Conservation (phyloP, 1,140 invertebrate genomes). For the Drosophila nannoptera region DNA sequence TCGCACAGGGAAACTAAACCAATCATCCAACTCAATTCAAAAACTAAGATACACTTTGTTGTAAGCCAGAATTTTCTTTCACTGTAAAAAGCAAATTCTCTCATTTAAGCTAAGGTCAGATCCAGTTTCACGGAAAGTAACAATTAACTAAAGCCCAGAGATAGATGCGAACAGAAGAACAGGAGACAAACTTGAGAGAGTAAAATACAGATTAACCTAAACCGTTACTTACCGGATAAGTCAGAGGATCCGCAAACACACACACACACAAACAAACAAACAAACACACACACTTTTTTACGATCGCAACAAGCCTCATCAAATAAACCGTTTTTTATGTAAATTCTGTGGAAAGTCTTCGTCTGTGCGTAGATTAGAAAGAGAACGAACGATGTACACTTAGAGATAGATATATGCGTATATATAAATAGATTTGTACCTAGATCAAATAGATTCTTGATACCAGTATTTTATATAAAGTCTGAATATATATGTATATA, state of each 20-base stretch:
- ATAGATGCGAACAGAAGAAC: background rate
- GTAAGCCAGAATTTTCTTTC: slow-evolving; percentile 39
- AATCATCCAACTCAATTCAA: slow-evolving; percentile 33
- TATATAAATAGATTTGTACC: background rate
- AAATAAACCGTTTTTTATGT: slow-evolving; percentile 35
- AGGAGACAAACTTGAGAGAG: background rate
- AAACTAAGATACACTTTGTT: slow-evolving; percentile 54
- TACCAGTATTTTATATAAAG: no score
- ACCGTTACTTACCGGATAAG: slow-evolving; percentile 21
- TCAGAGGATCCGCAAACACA: no score
- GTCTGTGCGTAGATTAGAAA: no score
- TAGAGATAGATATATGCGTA: no score
- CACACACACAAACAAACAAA: no score
- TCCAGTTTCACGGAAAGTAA: background rate
- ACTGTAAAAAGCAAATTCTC: slow-evolving; percentile 21
- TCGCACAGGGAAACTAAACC: background rate
- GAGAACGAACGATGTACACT: no score
- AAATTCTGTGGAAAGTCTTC: slow-evolving; percentile 3
- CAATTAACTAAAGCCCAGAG: background rate
- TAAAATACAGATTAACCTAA: slow-evolving; percentile 1
- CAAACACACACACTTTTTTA: slow-evolving; percentile 9
- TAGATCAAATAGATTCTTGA: background rate
- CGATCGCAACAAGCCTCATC: slow-evolving; percentile 2
- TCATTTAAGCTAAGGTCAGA: slow-evolving; percentile 25
- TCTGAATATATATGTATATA: background rate